These are phyloP conservation scores for Nemotelus nigrinus DNA, from an alignment of 2,888 invertebrate species.

Conservation along the genomic window DNA sequence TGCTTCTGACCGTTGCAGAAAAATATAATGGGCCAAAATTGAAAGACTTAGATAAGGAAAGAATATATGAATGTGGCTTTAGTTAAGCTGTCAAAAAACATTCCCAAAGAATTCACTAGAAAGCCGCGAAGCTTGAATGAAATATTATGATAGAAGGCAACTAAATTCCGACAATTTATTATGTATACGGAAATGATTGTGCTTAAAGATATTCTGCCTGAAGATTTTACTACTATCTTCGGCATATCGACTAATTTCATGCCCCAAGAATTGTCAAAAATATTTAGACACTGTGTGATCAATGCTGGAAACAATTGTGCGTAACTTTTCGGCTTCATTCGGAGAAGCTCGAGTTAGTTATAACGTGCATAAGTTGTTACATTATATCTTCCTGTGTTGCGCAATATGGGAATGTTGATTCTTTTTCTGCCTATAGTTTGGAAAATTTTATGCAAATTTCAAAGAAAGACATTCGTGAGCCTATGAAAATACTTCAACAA, in stretches of 20 bases:
- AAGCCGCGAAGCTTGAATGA: conserved; percentile 50
- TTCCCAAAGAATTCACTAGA: conserved; percentile 49
- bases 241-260: conserved; percentile 34
- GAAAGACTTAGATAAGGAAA: no score
- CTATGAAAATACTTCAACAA: no score
- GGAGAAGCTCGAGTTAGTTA: conserved; percentile 46
- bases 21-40: no score
- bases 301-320: conserved; percentile 48
- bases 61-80: no score
- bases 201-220: conserved; percentile 49
- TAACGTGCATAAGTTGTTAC: background rate
- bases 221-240: conserved; percentile 41
- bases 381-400: no score
- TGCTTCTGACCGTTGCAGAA: background rate
- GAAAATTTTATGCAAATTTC: conserved; percentile 50
- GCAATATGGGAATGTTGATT: conserved; percentile 46
- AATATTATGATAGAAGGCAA: no score
- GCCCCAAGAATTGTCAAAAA: conserved; percentile 29
- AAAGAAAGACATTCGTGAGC: background rate
- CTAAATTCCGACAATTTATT: conserved; percentile 43
- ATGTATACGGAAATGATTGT: conserved; percentile 50
- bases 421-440: conserved; percentile 49
- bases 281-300: conserved; percentile 45
- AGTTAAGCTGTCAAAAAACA: background rate
- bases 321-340: conserved; percentile 48